Percentiles rank a stretch among this genome's conserved stretches.
Conservation (phyloP, 2,113 vertebrate genomes). For the Antechinus stuartii region DNA sequence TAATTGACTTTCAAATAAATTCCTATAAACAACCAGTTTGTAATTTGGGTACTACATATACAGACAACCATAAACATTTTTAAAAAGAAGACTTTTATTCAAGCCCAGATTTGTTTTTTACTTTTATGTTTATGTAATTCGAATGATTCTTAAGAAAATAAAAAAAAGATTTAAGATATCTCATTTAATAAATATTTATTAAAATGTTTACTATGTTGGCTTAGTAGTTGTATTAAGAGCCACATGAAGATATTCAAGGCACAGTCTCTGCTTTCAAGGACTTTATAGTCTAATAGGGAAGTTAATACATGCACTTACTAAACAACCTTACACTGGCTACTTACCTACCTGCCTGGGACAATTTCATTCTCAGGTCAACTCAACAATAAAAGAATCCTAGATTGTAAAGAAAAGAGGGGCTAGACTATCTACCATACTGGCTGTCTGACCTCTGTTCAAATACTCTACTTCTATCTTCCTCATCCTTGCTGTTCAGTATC, state of each 20-base stretch:
- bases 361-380: neutral
- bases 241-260: neutral
- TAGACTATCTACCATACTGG: no score
- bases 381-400: neutral
- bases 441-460: no score
- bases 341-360: neutral
- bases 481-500: no score
- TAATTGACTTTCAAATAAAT: conserved; percentile 50
- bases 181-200: neutral
- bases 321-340: neutral
- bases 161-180: neutral
- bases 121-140: neutral
- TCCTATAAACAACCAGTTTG: conserved; percentile 53
- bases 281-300: neutral
- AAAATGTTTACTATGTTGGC: neutral
- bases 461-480: no score
- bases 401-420: no score
- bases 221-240: neutral
- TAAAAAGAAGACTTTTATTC: neutral
- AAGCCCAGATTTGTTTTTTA: neutral
- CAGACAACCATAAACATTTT: conserved; percentile 35
- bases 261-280: no score
- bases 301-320: no score
- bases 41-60: conserved; percentile 44
- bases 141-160: neutral